phyloP scores from a whole-genome alignment of 2,888 invertebrate species.

The Eustalomyia histrio region DNA sequence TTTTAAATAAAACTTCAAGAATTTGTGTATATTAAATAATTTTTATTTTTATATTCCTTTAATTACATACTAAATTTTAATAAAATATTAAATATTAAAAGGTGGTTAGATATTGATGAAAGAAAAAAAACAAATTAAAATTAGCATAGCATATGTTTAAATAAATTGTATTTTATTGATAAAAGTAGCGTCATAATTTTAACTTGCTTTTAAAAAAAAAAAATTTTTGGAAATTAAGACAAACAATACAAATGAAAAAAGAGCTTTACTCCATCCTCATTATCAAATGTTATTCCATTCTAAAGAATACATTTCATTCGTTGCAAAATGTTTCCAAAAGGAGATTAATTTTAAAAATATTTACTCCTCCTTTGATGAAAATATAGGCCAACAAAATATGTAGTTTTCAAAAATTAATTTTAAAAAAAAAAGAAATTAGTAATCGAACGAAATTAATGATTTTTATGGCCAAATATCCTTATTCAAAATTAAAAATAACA shows the following conservation, averaged over 20 bases:
- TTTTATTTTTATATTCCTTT: slow-evolving; percentile 39
- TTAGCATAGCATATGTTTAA: slow-evolving; percentile 38
- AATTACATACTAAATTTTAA: slow-evolving; percentile 56
- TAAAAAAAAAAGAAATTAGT: not conserved
- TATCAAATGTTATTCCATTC: slow-evolving; percentile 26
- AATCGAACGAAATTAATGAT: not conserved
- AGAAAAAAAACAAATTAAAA: slow-evolving; percentile 59
- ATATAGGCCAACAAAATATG: not conserved
- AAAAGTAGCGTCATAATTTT: slow-evolving; percentile 37
- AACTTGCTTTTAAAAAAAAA: slow-evolving; percentile 55
- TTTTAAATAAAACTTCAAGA: not conserved
- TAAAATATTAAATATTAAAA: slow-evolving; percentile 52
- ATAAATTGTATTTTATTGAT: slow-evolving; percentile 25
- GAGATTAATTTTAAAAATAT: slow-evolving; percentile 7
- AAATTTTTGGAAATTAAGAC: slow-evolving; percentile 60
- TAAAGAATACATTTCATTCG: slow-evolving; percentile 16
- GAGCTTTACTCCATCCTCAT: slow-evolving; percentile 38
- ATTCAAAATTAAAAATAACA: not conserved
- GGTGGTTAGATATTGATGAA: slow-evolving; percentile 60
- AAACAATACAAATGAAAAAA: slow-evolving; percentile 65
- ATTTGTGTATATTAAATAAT: slow-evolving; percentile 14
- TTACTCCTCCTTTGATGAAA: slow-evolving; percentile 24
- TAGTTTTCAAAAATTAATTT: not conserved
- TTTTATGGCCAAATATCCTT: not conserved
- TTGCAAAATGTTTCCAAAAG: slow-evolving; percentile 32